Percentiles rank a stretch among this genome's conserved stretches.
These are phyloP conservation scores for Mythimna pallens DNA, from an alignment of 2,888 invertebrate genomes.

Conservation along the genomic window DNA sequence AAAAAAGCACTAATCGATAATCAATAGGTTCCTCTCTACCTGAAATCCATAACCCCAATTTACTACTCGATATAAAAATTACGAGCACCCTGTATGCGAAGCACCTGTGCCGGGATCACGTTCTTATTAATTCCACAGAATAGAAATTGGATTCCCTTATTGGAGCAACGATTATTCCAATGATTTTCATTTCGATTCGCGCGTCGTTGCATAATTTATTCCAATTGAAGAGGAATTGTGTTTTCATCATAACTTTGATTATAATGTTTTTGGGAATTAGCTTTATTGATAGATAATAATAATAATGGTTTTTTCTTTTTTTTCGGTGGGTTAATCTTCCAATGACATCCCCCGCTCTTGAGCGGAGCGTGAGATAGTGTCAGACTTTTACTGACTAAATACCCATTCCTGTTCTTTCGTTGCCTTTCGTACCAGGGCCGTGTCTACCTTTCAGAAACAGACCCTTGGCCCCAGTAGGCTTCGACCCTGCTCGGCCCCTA, in stretches of 20 bases:
- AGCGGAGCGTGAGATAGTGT: no score
- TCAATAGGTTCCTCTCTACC: not conserved
- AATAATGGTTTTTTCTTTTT: no score
- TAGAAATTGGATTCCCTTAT: conserved; percentile 84
- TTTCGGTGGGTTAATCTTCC: no score
- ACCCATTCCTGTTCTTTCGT: no score
- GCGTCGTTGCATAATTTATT: conserved; percentile 81
- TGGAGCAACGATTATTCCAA: conserved; percentile 78
- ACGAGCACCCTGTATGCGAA: conserved; percentile 60
- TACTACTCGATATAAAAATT: conserved; percentile 20
- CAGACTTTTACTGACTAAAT: no score
- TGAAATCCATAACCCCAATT: conserved; percentile 17
- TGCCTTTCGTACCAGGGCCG: no score
- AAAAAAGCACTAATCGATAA: conserved; percentile 16
- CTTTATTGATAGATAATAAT: conserved; percentile 23
- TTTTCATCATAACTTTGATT: conserved; percentile 54
- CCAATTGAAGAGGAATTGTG: conserved; percentile 76
- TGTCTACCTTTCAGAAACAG: no score
- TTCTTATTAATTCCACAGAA: conserved; percentile 80
- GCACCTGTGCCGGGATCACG: conserved; percentile 76
- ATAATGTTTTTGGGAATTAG: conserved; percentile 35
- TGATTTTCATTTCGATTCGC: conserved; percentile 76
- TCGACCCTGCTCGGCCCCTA: no score
- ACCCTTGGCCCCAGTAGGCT: no score
- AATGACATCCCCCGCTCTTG: no score